Percentiles rank a stretch among this genome's conserved stretches.
phyloP scores from a whole-genome alignment of 2,888 invertebrate species.

The Pristionchus japonicus region DNA sequence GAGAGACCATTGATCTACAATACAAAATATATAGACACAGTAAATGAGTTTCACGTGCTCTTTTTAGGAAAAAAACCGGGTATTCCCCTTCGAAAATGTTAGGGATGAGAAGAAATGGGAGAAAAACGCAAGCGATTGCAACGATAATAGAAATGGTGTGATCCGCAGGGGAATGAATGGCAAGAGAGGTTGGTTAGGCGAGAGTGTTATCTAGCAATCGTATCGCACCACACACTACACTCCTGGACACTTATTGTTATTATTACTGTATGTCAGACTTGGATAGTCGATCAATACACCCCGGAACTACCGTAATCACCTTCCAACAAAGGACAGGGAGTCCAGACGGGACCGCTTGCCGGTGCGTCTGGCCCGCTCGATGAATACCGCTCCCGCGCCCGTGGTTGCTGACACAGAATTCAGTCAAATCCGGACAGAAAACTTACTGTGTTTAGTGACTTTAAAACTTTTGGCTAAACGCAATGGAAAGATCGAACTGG shows the following conservation, averaged over 20 bases:
- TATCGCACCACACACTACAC: background rate
- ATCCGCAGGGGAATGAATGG: background rate
- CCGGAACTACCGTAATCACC: conserved; percentile 32
- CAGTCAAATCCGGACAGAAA: background rate
- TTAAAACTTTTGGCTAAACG: background rate
- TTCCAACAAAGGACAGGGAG: conserved; percentile 42
- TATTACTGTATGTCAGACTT: background rate
- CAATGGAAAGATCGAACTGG: background rate
- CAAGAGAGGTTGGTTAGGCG: background rate
- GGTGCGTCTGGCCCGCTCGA: conserved; percentile 44
- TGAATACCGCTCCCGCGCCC: conserved; percentile 44
- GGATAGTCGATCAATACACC: background rate
- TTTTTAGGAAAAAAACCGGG: background rate
- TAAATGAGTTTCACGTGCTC: background rate
- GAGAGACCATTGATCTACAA: conserved; percentile 60
- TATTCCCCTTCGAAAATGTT: background rate
- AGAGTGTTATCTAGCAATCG: background rate
- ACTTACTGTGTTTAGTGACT: conserved; percentile 19
- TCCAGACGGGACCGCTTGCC: conserved; percentile 44
- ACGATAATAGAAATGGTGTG: background rate
- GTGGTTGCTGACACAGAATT: conserved; percentile 38
- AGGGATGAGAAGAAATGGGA: background rate
- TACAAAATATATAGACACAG: background rate
- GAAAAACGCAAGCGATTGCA: background rate
- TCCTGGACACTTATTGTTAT: background rate